Evolutionary conservation across 2,113 vertebrate genomes (phyloP).

Genomic region (Rhinoptilus africanus): DNA sequence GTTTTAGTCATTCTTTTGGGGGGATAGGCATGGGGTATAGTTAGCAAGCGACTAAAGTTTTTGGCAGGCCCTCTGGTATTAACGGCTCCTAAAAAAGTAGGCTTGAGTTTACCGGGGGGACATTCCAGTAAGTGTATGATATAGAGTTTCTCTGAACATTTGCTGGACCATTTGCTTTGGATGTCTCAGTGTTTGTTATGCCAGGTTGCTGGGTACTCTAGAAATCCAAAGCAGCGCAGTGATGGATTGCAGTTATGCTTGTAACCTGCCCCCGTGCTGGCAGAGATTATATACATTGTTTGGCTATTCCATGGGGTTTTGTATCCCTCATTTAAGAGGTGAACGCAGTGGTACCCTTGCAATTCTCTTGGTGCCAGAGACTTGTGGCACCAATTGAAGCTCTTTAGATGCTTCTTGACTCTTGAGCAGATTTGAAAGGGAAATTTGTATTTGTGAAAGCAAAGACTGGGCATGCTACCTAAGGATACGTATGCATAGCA

Average conservation of each 20-base stretch:
- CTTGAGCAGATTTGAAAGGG: not conserved
- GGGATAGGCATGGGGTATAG: not conserved
- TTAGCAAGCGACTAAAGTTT: not conserved
- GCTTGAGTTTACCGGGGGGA: not conserved
- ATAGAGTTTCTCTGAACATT: conserved; percentile 11
- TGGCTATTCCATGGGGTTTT: not conserved
- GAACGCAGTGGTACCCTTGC: accelerated
- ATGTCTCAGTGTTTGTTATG: not conserved
- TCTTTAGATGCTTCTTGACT: not conserved
- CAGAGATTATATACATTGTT: accelerated
- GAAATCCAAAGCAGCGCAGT: not conserved
- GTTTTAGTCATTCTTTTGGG: not conserved
- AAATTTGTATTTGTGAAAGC: not conserved
- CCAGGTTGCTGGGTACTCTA: conserved; percentile 37
- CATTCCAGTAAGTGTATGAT: not conserved
- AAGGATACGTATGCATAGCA: not conserved
- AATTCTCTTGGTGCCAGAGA: not conserved
- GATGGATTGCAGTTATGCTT: not conserved
- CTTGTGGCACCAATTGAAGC: not conserved
- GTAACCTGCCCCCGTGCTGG: accelerated
- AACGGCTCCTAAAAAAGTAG: conserved; percentile 1
- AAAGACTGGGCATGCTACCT: not conserved
- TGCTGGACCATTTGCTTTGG: not conserved
- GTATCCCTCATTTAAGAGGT: not conserved
- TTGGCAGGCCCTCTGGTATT: conserved; percentile 27